Base-by-base conservation (phyloP, 2,797 vertebrate species). In the Perodicticus potto region DNA sequence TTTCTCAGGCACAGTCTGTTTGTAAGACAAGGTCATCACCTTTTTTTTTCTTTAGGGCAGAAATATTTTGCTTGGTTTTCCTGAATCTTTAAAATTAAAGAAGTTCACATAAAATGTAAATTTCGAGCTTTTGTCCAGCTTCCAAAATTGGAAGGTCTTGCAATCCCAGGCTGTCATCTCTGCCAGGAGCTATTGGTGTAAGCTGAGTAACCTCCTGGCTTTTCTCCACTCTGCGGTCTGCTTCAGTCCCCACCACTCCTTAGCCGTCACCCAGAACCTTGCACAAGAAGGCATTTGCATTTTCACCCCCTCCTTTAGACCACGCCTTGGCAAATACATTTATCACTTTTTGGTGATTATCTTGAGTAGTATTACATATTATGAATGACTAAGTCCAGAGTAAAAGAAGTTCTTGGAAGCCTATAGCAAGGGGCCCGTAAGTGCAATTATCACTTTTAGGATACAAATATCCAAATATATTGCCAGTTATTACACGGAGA, bases 21-120 rank as follows among this genome's bases (percentile, higher is more conserved):
- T 94, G 61, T 67, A 69, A 93, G 93, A 94, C 86, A 96, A 94
- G 80, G 81, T 73, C 22, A 4, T 55, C 8, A 14, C 40, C 80
- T 82, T 89, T 82, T 63, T 63, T 93, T 89, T 94, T 82, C 81
- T 93, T 91, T 67, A 72, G 83, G 67, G 89, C 93, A 97, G 67
- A 86, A 43, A 78, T 85, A 84, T 95, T 95, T 96, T 70, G 63
- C 76, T 95, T 83, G n/a, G 40, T 90, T 94, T 37, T 37, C 84
- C 32, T 83, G 20, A 65, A 32, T 34, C 29, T 77, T 91, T 87
- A 59, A 92, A 84, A 93, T 87, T 14, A 91, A 61, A 92, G 95
- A 96, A 81, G 14, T 43, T 86, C 19, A 55, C 17, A 40, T 37
- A 67, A 23, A 81, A 6, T 81, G 17, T 78, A 85, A 32, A 74